Conservation (phyloP, 1,140 invertebrate genomes). For the Atta colombica region DNA sequence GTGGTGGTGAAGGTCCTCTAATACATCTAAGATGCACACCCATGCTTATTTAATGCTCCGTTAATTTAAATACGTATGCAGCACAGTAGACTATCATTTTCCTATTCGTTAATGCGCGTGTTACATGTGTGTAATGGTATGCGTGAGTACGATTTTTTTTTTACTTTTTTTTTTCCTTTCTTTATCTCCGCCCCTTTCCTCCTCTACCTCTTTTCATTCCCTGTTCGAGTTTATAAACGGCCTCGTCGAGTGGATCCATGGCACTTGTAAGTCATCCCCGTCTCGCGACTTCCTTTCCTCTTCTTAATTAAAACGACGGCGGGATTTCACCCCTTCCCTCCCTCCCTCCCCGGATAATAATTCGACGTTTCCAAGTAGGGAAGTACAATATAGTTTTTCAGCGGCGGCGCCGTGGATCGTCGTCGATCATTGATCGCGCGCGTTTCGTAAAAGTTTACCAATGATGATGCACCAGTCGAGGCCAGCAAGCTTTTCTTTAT, state of each 20-base stretch:
- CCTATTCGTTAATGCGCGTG: conserved; percentile 73
- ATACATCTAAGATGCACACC: conserved; percentile 79
- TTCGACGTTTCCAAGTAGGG: conserved; percentile 45
- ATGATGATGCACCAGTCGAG: conserved; percentile 9
- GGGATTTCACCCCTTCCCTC: not conserved
- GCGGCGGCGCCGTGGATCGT: not conserved
- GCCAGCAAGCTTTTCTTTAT: conserved; percentile 3
- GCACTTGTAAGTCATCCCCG: conserved; percentile 4
- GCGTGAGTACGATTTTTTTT: conserved; percentile 54
- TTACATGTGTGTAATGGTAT: conserved; percentile 57
- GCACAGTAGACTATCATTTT: conserved; percentile 76
- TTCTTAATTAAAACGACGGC: not conserved
- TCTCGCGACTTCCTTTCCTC: not conserved
- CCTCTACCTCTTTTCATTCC: not conserved
- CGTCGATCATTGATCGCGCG: conserved; percentile 12
- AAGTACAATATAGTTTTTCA: not conserved
- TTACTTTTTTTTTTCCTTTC: not conserved
- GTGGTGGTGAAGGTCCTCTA: conserved; percentile 73
- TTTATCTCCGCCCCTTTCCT: not conserved
- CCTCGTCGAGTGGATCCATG: not conserved
- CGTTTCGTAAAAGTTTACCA: not conserved
- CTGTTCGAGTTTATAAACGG: conserved; percentile 33
- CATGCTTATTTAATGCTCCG: conserved; percentile 80
- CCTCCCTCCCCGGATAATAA: not conserved
- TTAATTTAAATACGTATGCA: conserved; percentile 77